Evolutionary conservation across 2,797 vertebrate genomes (phyloP).

Genomic region (Thunnus albacares): DNA sequence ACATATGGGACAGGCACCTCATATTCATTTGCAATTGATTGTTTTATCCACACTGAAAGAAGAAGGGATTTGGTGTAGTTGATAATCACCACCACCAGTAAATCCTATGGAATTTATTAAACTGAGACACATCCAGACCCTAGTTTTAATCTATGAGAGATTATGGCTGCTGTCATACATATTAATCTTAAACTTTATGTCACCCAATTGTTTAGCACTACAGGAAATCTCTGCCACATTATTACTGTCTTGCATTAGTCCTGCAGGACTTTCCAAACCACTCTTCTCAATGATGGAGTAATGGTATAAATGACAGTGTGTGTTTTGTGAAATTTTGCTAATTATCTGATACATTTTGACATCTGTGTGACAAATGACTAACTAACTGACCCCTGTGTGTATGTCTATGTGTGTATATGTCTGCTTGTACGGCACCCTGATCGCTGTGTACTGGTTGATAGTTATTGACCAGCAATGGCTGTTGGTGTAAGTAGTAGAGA

Average conservation of each 20-base stretch:
- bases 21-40: background rate
- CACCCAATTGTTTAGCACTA: background rate
- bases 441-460: background rate
- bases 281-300: background rate
- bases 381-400: slow-evolving; percentile 1
- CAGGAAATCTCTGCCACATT: background rate
- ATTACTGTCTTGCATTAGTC: background rate
- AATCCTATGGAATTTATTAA: slow-evolving; percentile 25
- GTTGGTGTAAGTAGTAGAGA: background rate
- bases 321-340: background rate
- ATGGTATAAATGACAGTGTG: background rate
- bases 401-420: background rate
- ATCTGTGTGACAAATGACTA: background rate
- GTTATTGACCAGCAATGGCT: background rate
- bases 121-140: background rate
- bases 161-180: background rate
- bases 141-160: slow-evolving; percentile 7
- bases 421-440: background rate
- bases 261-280: background rate
- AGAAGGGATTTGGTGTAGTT: background rate
- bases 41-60: background rate
- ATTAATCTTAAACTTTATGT: background rate
- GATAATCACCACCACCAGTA: slow-evolving; percentile 15
- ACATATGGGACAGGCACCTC: background rate
- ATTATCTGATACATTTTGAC: slow-evolving; percentile 6